Evolutionary conservation across 2,113 vertebrate species (phyloP).

Genomic region (Heterotis niloticus): DNA sequence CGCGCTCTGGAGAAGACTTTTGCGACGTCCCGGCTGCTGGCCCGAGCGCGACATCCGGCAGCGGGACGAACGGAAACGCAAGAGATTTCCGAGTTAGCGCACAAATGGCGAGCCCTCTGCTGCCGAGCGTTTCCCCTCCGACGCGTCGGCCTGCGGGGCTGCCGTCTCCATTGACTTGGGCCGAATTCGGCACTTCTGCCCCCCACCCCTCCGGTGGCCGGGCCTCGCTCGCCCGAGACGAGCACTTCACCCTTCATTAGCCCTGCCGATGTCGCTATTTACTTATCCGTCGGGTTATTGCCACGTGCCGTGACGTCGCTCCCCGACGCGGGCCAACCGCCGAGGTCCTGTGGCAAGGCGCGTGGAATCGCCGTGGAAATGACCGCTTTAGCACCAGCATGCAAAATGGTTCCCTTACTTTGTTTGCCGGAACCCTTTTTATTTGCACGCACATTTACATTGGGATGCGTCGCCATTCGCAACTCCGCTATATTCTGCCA

Average conservation of each 20-base stretch:
- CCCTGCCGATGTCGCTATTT: constrained; percentile 41
- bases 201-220: constrained; percentile 39
- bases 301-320: constrained; percentile 34
- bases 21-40: too few species aligned
- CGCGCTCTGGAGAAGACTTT: not conserved
- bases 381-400: too few species aligned
- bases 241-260: constrained; percentile 26
- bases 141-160: constrained; percentile 60
- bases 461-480: too few species aligned
- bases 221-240: constrained; percentile 44
- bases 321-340: not conserved
- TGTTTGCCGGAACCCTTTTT: too few species aligned
- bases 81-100: constrained; percentile 59
- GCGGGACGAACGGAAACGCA: constrained; percentile 3
- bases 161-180: constrained; percentile 47
- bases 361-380: not conserved
- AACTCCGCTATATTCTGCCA: too few species aligned
- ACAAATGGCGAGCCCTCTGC: constrained; percentile 32
- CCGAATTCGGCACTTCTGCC: constrained; percentile 41
- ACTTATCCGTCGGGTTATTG: constrained; percentile 50
- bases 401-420: too few species aligned
- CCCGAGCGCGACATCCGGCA: too few species aligned
- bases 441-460: too few species aligned
- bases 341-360: not conserved
- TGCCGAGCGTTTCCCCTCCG: constrained; percentile 46